These are phyloP conservation scores for Hippoglossus stenolepis DNA, from an alignment of 2,113 vertebrate species.

Conservation along the genomic window DNA sequence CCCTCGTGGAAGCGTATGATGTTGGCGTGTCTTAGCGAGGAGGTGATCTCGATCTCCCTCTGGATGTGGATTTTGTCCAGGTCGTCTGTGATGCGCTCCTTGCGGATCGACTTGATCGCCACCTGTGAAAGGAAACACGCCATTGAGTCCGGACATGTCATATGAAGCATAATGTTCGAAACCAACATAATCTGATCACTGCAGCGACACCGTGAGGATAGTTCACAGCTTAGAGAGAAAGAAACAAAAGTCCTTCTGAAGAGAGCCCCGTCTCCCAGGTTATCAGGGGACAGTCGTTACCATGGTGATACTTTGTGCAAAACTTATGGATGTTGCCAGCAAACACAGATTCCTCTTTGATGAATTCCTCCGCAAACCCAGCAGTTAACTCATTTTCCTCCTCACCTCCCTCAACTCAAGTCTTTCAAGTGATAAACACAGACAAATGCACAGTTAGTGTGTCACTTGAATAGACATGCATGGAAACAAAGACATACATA, in stretches of 20 bases:
- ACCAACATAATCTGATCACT: neutral
- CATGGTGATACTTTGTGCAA: neutral
- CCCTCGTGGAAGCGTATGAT: slow-evolving; percentile 85
- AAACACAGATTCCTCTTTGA: slow-evolving; percentile 22
- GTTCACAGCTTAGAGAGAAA: neutral
- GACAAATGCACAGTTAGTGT: neutral
- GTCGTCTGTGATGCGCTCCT: slow-evolving; percentile 82
- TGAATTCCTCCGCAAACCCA: neutral
- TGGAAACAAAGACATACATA: slow-evolving; percentile 19
- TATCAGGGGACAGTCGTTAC: neutral
- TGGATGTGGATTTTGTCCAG: slow-evolving; percentile 85
- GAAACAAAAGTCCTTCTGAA: neutral
- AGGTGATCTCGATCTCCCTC: slow-evolving; percentile 86
- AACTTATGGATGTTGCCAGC: neutral
- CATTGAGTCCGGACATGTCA: neutral
- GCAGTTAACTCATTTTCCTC: neutral
- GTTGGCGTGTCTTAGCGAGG: slow-evolving; percentile 81
- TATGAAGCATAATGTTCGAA: neutral
- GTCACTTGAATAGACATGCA: neutral
- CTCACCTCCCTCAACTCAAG: neutral
- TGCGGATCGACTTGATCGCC: slow-evolving; percentile 86
- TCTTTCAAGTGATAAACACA: neutral
- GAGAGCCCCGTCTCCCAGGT: neutral
- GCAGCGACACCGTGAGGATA: neutral
- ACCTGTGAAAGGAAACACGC: slow-evolving; percentile 67